Percentiles rank a stretch among this genome's conserved stretches.
Conservation (phyloP, 2,888 invertebrate genomes). For the Lasiommata megera region DNA sequence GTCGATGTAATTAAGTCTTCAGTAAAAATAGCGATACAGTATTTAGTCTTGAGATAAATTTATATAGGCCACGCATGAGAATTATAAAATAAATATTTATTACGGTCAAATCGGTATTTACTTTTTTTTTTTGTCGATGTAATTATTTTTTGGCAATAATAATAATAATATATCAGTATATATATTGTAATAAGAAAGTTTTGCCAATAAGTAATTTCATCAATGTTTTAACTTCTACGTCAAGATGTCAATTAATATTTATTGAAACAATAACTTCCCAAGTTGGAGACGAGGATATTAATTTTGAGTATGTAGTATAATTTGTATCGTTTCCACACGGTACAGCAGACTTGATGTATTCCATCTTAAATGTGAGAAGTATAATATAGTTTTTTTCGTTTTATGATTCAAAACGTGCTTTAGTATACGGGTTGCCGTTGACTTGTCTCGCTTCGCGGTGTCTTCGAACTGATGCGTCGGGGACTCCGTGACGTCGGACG, state of each 20-base stretch:
- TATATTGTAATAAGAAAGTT: conserved; percentile 26
- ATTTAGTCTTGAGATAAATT: conserved; percentile 62
- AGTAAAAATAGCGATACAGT: conserved; percentile 61
- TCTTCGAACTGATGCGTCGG: conserved; percentile 24
- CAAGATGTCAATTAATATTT: conserved; percentile 48
- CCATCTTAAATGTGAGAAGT: conserved; percentile 61
- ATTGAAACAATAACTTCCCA: conserved; percentile 39
- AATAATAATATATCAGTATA: conserved; percentile 24
- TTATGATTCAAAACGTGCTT: conserved; percentile 29
- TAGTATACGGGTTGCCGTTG: conserved; percentile 16
- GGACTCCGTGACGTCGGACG: neutral
- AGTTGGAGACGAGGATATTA: conserved; percentile 37
- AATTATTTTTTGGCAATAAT: conserved; percentile 49
- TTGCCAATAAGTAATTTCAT: conserved; percentile 37
- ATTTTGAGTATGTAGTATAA: conserved; percentile 1
- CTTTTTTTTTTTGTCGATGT: conserved; percentile 47
- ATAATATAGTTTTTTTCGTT: conserved; percentile 63
- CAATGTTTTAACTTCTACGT: conserved; percentile 30
- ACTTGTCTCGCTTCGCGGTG: conserved; percentile 39
- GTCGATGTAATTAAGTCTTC: conserved; percentile 70
- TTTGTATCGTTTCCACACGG: conserved; percentile 32
- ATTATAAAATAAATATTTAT: conserved; percentile 68
- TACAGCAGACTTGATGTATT: conserved; percentile 48
- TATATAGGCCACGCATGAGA: conserved; percentile 62
- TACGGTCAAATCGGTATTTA: conserved; percentile 36